Evolutionary conservation across 2,888 invertebrate species (phyloP), one percentile per base, ranked within the genome.

Genomic region (Steromphala cineraria): DNA sequence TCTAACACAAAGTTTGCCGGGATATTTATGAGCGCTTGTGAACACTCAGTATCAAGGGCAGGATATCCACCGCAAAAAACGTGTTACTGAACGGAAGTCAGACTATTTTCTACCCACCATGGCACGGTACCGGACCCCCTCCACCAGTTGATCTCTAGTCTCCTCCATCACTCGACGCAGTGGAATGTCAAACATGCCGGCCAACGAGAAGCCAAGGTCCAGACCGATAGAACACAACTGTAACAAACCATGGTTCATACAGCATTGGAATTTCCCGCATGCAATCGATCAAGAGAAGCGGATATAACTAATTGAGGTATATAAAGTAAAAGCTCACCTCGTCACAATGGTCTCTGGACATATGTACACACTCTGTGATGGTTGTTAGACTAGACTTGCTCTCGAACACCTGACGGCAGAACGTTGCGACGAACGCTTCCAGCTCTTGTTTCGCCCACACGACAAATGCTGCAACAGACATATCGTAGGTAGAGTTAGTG

Each of bases 171-270:
- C 96, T 93, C 96, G 95, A 67, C 95, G 95, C 76, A 98, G 94
- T 0, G 97, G 96, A 15, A 95, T 95, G 84, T 97, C 95, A 82
- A 99, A 94, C 84, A 97, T 95, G 31, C 97, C 96, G 92, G 98
- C 97, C 88, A 99, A 95, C 92, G 97, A 97, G 93, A 98, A 99
- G 85, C 96, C 96, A 81, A 99, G 94, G 94, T 99, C 99, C 89
- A 99, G 95, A 0, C 99, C 99, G 83, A 95, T 94, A 31, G 94
- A 94, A 79, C 94, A 94, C 76, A 96, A 90, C 95, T 95, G 91
- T 62, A 90, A 87, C 53, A 76, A 75, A 75, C 81, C n/a, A n/a
- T n/a, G n/a, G n/a, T n/a, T n/a, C n/a, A n/a, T n/a, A n/a, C n/a
- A n/a, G n/a, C n/a, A n/a, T n/a, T n/a, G n/a, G n/a, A n/a, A n/a